Conservation (phyloP, 2,113 vertebrate species). For the Castor canadensis region DNA sequence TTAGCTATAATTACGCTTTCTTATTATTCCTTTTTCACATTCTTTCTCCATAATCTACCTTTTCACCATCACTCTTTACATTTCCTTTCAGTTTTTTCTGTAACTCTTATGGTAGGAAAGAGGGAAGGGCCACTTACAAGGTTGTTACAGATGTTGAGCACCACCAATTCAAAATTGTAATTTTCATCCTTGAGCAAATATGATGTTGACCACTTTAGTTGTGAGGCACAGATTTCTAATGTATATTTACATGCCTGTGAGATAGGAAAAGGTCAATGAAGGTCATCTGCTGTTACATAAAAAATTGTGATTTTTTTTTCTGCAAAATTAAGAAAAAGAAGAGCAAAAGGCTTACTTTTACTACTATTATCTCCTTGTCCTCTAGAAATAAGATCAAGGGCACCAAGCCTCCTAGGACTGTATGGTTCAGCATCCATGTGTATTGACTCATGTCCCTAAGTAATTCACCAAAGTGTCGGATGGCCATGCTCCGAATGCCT, state of each 20-base stretch:
- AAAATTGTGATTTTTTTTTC: background rate
- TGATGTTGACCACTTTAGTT: slow-evolving; percentile 25
- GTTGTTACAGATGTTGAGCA: slow-evolving; percentile 62
- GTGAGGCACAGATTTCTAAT: slow-evolving; percentile 27
- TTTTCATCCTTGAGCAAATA: background rate
- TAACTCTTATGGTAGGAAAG: background rate
- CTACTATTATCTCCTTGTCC: slow-evolving; percentile 45
- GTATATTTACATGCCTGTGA: slow-evolving; percentile 68
- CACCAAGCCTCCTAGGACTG: slow-evolving; percentile 19
- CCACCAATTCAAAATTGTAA: slow-evolving; percentile 59
- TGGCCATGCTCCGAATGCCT: slow-evolving; percentile 55
- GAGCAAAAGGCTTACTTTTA: slow-evolving; percentile 36
- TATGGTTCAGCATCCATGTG: background rate
- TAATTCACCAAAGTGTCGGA: slow-evolving; percentile 63
- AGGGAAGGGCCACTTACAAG: slow-evolving; percentile 52
- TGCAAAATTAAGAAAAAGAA: background rate
- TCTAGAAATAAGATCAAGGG: slow-evolving; percentile 74
- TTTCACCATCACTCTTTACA: no score
- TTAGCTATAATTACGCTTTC: background rate
- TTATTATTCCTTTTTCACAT: background rate
- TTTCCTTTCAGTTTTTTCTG: background rate
- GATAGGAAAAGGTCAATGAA: background rate
- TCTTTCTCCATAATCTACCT: background rate
- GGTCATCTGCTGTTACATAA: background rate
- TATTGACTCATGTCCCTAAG: slow-evolving; percentile 62